Conservation (phyloP, 1,140 invertebrate genomes). For the Teleopsis dalmanni region DNA sequence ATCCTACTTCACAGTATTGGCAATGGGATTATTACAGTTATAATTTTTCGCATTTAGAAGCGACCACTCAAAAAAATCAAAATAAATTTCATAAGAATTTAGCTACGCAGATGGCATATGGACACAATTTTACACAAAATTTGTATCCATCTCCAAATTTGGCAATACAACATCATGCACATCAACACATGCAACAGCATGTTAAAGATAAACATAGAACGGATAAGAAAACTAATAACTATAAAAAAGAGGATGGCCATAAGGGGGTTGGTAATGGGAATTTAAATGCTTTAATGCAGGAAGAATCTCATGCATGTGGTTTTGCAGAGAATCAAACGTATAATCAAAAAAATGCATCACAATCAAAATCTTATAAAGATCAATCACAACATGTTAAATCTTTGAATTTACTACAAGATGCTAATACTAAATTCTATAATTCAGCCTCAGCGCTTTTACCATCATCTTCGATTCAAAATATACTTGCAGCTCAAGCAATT, state of each 20-base stretch:
- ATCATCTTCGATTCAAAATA: slow-evolving; percentile 4
- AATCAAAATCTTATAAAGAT: slow-evolving; percentile 24
- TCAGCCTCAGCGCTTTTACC: slow-evolving; percentile 1
- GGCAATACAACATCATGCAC: slow-evolving; percentile 34
- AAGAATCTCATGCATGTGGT: slow-evolving; percentile 22
- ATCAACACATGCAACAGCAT: slow-evolving; percentile 32
- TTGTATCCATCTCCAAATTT: slow-evolving; percentile 36
- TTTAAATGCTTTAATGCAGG: neutral
- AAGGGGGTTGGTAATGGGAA: slow-evolving; percentile 12
- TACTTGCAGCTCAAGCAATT: slow-evolving; percentile 5
- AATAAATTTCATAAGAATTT: slow-evolving; percentile 43
- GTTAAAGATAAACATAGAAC: slow-evolving; percentile 36
- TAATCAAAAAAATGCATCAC: slow-evolving; percentile 24
- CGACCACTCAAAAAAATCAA: slow-evolving; percentile 33
- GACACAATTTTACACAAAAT: slow-evolving; percentile 38
- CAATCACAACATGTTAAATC: slow-evolving; percentile 31
- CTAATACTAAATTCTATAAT: slow-evolving; percentile 8
- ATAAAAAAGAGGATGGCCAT: slow-evolving; percentile 24
- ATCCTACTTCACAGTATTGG: slow-evolving; percentile 54
- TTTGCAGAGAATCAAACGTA: slow-evolving; percentile 28
- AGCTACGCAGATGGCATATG: slow-evolving; percentile 40
- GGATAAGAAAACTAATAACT: slow-evolving; percentile 22
- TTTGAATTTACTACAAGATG: neutral
- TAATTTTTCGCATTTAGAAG: slow-evolving; percentile 49
- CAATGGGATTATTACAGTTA: slow-evolving; percentile 55